Conservation (phyloP, 2,888 invertebrate genomes). For the Zaprionus lineosus region DNA sequence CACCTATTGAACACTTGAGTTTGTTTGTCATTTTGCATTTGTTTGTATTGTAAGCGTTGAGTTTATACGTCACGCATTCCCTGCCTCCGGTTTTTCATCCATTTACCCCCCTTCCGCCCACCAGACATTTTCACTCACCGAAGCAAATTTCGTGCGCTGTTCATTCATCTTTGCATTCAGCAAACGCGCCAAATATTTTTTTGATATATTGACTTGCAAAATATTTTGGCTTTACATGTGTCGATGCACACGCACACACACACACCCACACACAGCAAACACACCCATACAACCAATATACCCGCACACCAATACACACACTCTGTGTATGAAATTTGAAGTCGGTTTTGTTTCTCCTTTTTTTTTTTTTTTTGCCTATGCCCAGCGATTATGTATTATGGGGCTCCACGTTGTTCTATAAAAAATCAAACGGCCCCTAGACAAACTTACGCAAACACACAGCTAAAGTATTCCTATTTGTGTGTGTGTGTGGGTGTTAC, state of each 20-base stretch:
- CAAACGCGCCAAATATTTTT: conserved; percentile 64
- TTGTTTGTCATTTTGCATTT: conserved; percentile 26
- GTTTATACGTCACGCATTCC: conserved; percentile 14
- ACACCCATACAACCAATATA: conserved; percentile 5
- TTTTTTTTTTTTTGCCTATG: too few relatives aligned
- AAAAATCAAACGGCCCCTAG: conserved; percentile 47
- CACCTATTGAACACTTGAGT: background rate
- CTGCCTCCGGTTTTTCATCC: background rate
- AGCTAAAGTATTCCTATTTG: background rate
- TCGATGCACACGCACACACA: conserved; percentile 42
- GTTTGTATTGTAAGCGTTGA: conserved; percentile 28
- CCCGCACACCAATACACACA: conserved; percentile 1
- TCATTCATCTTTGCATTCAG: conserved; percentile 66
- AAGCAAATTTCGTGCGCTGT: conserved; percentile 38
- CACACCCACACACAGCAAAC: conserved; percentile 15
- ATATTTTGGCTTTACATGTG: conserved; percentile 74
- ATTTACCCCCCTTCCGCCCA: background rate
- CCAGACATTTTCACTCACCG: conserved; percentile 2
- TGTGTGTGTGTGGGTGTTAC: conserved; percentile 35
- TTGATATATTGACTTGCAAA: conserved; percentile 74
- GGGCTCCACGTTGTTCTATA: conserved; percentile 31
- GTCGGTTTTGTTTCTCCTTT: conserved; percentile 19
- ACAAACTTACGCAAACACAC: conserved; percentile 10
- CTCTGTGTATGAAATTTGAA: conserved; percentile 30
- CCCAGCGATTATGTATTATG: conserved; percentile 51